Base-by-base conservation (phyloP, 2,888 invertebrate genomes). In the Euphydryas editha region DNA sequence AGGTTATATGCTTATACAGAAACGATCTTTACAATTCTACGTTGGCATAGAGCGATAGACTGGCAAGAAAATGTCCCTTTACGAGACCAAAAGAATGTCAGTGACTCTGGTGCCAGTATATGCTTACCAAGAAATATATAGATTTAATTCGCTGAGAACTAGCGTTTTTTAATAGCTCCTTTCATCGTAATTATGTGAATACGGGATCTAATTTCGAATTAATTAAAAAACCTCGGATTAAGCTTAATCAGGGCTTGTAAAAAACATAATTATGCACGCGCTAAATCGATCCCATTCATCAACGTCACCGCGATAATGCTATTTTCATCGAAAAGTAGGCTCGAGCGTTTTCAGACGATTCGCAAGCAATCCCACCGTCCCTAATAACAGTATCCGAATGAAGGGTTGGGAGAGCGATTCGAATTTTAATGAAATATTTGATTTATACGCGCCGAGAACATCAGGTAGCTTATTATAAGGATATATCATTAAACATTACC, bases 381-480 rank as follows among this genome's bases (percentile, higher is more conserved):
- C 84, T 87, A 87, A 88, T 87, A 87, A 84, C 86, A 78, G 73
- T 76, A 75, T 78, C 78, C 76, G 85, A 90, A 88, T 90, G 83
- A 91, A 92, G 92, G 92, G 91, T 89, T 91, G 85, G 30, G 78
- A 77, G 39, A 84, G 79, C 85, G 83, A 78, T 82, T 81, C 83
- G 86, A 86, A 84, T 87, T 91, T 91, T 92, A 92, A 92, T 92
- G 92, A 92, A 92, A 91, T 90, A 89, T 91, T 91, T 92, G 92
- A 92, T 92, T 92, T 92, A 92, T 92, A 84, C 85, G 82, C 84
- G 76, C 83, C 84, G 77, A 78, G 81, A 83, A 87, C 85, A 87
- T 90, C 90, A 90, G 92, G 92, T 92, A 92, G 92, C 92, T 92
- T 92, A 92, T 92, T 91, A 92, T 88, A 87, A 86, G 88, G 87